Evolutionary conservation across 2,797 vertebrate genomes (phyloP).

Genomic region (Lepilemur septentrionalis): DNA sequence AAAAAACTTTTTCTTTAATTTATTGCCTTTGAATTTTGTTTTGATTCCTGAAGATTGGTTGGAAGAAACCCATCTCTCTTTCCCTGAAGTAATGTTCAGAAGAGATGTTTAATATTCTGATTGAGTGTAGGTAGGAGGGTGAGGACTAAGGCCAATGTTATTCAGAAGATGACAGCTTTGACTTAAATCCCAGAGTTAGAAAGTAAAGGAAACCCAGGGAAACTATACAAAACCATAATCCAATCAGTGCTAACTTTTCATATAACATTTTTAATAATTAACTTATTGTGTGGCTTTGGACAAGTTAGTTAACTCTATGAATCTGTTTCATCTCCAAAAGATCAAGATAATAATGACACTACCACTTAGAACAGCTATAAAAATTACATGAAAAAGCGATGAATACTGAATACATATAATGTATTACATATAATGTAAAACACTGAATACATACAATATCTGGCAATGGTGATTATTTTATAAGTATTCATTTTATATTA

Average conservation of each 20-base stretch:
- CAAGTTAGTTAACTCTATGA: background rate
- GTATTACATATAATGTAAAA: background rate
- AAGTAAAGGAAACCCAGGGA: conserved; percentile 7
- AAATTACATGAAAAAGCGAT: background rate
- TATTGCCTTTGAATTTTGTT: background rate
- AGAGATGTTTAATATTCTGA: background rate
- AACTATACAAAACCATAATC: background rate
- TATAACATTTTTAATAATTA: background rate
- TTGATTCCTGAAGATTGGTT: background rate
- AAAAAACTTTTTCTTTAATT: background rate
- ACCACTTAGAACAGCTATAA: background rate
- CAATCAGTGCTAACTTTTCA: background rate
- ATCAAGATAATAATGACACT: background rate
- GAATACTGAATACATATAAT: background rate
- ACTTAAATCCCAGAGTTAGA: background rate
- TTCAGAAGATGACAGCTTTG: background rate
- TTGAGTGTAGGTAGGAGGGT: background rate
- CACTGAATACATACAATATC: background rate
- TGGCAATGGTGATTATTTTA: background rate
- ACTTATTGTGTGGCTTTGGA: background rate
- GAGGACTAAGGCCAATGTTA: background rate
- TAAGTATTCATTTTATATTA: background rate
- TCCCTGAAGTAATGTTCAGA: background rate
- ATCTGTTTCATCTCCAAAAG: background rate
- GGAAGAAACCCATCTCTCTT: background rate